Base-by-base conservation (phyloP, 2,113 vertebrate genomes). In the Leptobrachium ailaonicum region DNA sequence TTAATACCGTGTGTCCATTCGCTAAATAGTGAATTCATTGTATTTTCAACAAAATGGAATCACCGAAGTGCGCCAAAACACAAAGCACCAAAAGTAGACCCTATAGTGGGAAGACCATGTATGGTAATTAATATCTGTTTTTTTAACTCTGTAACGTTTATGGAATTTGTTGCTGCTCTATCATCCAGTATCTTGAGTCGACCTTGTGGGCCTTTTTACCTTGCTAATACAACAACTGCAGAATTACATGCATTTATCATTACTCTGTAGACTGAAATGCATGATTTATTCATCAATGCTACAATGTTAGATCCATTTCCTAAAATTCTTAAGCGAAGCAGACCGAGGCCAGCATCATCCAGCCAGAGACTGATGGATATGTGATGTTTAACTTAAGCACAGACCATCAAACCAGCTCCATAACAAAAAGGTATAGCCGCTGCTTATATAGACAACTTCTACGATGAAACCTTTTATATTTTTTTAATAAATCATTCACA, bases 261-360 rank as follows among this genome's bases (percentile, higher is more conserved):
- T 54, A 11, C 63, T 12, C 45, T 41, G 5, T 54, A 76, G 41
- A 62, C 50, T 60, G 66, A 13, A 58, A 71, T 6, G 13, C 42
- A 47, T 54, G 10, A 70, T 77, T 77, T 62, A 77, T 71, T 77
- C 67, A 71, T 71, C 9, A 77, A 62, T 70, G 20, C 58, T 47
- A 14, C 76, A 70, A 62, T 43, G 43, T 77, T 67, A 77, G 54
- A 58, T 77, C 66, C 54, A 71, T 77, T 77, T 77, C 67, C 54
- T 77, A 62, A 70, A 71, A 56, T 41, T 43, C 20, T 12, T 12
- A 50, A 62, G 54, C 47, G 66, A 62, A 45, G 42, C 13, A 41
- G 76, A 11, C 3, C 14, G 40, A 50, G 11, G 13, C 70, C 41
- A 45, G 66, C 50, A 60, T 14, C 50, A 45, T 14, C 8, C 20